A percentile compares a stretch with the other conserved stretches of the same genome.
These are phyloP conservation scores for Petrolisthes cinctipes DNA, from an alignment of 2,888 invertebrate genomes.

Conservation along the genomic window DNA sequence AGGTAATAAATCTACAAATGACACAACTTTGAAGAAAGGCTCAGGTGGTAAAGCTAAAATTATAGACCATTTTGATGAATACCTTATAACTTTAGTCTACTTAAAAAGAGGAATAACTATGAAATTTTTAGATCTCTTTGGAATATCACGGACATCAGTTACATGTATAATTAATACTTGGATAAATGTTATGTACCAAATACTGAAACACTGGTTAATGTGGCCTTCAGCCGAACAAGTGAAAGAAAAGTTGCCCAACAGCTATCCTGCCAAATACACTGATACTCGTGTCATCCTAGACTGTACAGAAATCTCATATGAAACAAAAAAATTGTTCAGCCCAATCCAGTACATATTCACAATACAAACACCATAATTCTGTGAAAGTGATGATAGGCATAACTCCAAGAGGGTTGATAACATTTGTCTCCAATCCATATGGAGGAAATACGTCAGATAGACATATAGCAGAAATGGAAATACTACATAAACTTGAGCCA, in stretches of 20 bases:
- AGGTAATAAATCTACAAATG: neutral
- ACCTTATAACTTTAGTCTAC: too few species aligned
- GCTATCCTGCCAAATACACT: neutral
- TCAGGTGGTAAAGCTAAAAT: too few species aligned
- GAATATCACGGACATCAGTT: too few species aligned
- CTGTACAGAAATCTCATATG: neutral
- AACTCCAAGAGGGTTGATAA: neutral
- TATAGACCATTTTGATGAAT: too few species aligned
- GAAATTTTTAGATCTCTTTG: too few species aligned
- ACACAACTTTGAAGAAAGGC: neutral
- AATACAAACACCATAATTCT: neutral
- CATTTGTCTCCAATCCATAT: neutral
- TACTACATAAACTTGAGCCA: neutral
- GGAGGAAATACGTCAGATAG: constrained; percentile 7
- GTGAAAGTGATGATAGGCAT: constrained; percentile 6
- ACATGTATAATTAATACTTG: too few species aligned
- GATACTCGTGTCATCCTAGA: constrained; percentile 1
- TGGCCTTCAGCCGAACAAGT: too few species aligned
- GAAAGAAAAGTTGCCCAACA: too few species aligned
- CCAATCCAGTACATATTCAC: neutral
- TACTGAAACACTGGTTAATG: too few species aligned
- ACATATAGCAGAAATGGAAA: neutral
- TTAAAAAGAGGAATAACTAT: too few species aligned
- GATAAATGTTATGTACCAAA: too few species aligned
- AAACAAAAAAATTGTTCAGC: neutral